Conservation (phyloP, 1,140 invertebrate genomes). For the Lordiphosa clarofinis region DNA sequence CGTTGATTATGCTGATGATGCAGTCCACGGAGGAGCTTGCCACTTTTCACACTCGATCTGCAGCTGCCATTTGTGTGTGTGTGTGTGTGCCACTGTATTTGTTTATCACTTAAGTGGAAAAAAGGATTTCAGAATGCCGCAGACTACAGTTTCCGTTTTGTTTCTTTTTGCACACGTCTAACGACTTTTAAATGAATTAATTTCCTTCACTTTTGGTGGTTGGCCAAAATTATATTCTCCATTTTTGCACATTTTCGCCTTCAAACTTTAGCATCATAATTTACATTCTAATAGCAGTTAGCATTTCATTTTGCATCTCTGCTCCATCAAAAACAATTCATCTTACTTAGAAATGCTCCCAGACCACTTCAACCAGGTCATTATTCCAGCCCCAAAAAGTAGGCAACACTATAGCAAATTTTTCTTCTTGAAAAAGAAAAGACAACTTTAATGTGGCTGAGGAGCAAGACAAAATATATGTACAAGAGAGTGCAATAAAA, state of each 20-base stretch:
- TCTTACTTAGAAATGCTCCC: slow-evolving; percentile 66
- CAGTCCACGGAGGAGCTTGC: slow-evolving; percentile 62
- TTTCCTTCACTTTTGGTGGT: too few species aligned
- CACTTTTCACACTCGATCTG: slow-evolving; percentile 76
- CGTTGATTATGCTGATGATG: slow-evolving; percentile 78
- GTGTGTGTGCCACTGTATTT: slow-evolving; percentile 69
- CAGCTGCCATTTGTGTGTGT: slow-evolving; percentile 32
- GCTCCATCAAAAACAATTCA: slow-evolving; percentile 52
- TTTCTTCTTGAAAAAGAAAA: slow-evolving; percentile 14
- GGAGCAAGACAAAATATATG: too few species aligned
- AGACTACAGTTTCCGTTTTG: slow-evolving; percentile 40
- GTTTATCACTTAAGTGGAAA: slow-evolving; percentile 78
- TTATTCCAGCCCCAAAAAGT: slow-evolving; percentile 45
- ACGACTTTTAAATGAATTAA: slow-evolving; percentile 77
- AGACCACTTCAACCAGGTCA: slow-evolving; percentile 52
- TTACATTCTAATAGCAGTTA: slow-evolving; percentile 62
- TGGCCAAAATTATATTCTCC: too few species aligned
- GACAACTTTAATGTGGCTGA: slow-evolving; percentile 48
- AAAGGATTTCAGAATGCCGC: slow-evolving; percentile 64
- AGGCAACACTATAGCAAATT: slow-evolving; percentile 65
- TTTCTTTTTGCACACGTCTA: slow-evolving; percentile 37
- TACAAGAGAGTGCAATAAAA: too few species aligned
- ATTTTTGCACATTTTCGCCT: slow-evolving; percentile 5
- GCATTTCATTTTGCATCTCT: slow-evolving; percentile 31
- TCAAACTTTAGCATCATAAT: slow-evolving; percentile 46